Evolutionary conservation across 2,113 vertebrate genomes (phyloP), one percentile per base, ranked within the genome.

Genomic region (Corythoichthys haematopterus): DNA sequence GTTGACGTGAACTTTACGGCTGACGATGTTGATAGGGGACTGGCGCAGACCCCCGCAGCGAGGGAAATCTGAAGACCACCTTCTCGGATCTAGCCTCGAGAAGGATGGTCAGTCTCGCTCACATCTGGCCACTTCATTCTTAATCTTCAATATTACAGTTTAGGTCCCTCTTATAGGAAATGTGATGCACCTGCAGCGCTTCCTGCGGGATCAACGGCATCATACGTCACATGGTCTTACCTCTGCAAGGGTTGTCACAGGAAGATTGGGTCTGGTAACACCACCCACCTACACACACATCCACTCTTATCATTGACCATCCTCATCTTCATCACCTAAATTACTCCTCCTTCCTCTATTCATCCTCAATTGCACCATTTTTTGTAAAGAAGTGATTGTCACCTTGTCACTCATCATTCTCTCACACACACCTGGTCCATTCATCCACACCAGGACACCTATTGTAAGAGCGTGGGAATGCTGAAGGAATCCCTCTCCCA

Each of bases 11-110:
- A 87, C 88, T 37, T 90, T 80, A 20, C 14, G 56, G 67, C 93
- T 94, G 72, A 91, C 68, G 0, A 98, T 95, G 82, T 97, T 91
- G 78, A 97, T 90, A 0, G 96, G 96, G 1, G 95, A 97, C 74
- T 98, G 96, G 0, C 10, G 83, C 1, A 16, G n/a, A 11, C 84
- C 87, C 1, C 78, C 85, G 82, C 94, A 95, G 0, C 3, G 51
- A 0, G 0, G 0, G 7, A 79, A 69, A 3, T 37, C 0, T 3
- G 0, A 2, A 0, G 69, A 1, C 96, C 96, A 98, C 0, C 16
- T 1, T 0, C 4, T 46, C 0, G 95, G 95, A 8, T 64, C 96
- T 98, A 12, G 40, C 65, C 1, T 28, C 33, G 5, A 56, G 35
- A 56, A 36, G 36, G 9, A 4, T 15, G 13, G 15, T 64, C 11